Base-by-base conservation (phyloP, 2,888 invertebrate species). In the Melipona beecheii region DNA sequence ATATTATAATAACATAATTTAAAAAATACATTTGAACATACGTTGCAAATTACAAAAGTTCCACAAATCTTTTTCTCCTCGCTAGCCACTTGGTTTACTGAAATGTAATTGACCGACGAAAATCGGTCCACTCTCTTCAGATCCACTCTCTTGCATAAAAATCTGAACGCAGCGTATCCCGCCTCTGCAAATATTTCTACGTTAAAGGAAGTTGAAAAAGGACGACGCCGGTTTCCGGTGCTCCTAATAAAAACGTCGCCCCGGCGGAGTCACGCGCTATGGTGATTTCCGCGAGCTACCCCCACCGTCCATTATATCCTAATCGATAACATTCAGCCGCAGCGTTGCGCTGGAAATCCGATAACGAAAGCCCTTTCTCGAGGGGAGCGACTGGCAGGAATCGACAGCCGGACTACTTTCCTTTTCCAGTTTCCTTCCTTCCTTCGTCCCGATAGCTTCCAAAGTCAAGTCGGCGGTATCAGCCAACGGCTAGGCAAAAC, bases 401-500 rank as follows among this genome's bases (percentile, higher is more conserved):
- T 74, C 64, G 79, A 65, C 75, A 50, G 72, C 73, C 74, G 74
- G 74, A 72, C 43, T 43, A 43, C 43, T 43, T 43, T 78, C 62
- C 24, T 24, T 58, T 15, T 15, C 11, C n/a, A 21, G 21, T 3
- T n/a, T n/a, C 9, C 56, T 75, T 52, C 54, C 69, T 17, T 64
- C n/a, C 0, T 36, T 49, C 19, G 62, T 56, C 64, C 21, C 50
- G 69, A 27, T 27, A 52, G 56, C 9, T 43, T 17, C 50, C 49
- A 6, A 43, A 19, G 50, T 56, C 17, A 43, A 43, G 43, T 43
- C 58, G 19, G 75, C 49, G 65, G 58, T 31, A 81, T 81, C 75
- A 78, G 74, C 80, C 80, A 64, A 49, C 31, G 76, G 75, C 43
- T 21, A 75, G 31, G 73, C n/a, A 68, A 71, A 76, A 68, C 76